Percentiles rank a stretch among this genome's conserved stretches.
Evolutionary conservation across 2,888 invertebrate genomes (phyloP).

Genomic region (Microctonus hyperodae): DNA sequence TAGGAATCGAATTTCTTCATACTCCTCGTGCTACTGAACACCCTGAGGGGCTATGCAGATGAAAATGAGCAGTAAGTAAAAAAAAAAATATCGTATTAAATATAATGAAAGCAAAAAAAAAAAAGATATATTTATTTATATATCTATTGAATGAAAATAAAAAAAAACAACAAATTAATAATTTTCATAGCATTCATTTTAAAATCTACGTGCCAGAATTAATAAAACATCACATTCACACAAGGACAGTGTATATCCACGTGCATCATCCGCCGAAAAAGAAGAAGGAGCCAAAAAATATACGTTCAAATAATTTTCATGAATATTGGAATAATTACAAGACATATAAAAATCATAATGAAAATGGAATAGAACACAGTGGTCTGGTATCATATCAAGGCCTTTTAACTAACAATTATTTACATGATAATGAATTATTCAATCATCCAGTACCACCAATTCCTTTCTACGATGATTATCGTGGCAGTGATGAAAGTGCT

Average conservation of each 20-base stretch:
- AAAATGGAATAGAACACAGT: constrained; percentile 21
- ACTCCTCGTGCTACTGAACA: constrained; percentile 40
- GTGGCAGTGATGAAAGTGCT: constrained; percentile 2
- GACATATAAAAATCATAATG: constrained; percentile 61
- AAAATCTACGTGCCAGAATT: constrained; percentile 69
- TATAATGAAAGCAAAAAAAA: neutral
- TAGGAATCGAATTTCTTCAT: constrained; percentile 41
- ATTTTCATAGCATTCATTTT: constrained; percentile 66
- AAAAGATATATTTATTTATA: constrained; percentile 15
- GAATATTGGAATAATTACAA: constrained; percentile 54
- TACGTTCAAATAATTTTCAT: constrained; percentile 64
- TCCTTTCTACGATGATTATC: constrained; percentile 32
- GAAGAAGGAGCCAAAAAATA: constrained; percentile 38
- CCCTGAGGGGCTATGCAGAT: constrained; percentile 34
- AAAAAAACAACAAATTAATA: constrained; percentile 8
- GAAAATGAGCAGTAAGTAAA: constrained; percentile 50
- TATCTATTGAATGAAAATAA: constrained; percentile 35
- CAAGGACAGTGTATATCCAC: constrained; percentile 69
- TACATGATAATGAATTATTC: neutral
- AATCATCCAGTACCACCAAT: constrained; percentile 38
- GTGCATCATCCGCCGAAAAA: constrained; percentile 57
- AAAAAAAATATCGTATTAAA: neutral
- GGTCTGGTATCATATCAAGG: constrained; percentile 22
- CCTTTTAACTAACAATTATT: constrained; percentile 22
- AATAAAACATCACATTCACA: constrained; percentile 69